Conservation (phyloP, 35 echinoderm and acorn worm species). For the Apostichopus californicus region DNA sequence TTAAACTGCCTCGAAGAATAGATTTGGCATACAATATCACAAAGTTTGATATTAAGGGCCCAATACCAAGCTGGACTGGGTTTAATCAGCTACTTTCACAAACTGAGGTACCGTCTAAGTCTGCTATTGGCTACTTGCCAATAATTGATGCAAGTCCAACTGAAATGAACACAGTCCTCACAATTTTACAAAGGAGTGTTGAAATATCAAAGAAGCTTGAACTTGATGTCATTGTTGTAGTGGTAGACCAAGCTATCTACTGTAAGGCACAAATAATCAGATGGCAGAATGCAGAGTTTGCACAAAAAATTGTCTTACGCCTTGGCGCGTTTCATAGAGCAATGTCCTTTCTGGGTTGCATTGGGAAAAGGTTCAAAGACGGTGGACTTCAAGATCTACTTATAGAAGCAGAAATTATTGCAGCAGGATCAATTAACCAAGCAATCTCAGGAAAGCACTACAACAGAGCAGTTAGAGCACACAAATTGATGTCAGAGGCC, state of each 20-base stretch:
- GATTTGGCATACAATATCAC: slow-evolving; percentile 29
- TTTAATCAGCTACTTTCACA: slow-evolving; percentile 52
- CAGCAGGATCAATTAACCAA: slow-evolving; percentile 65
- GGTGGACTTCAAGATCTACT: slow-evolving; percentile 70
- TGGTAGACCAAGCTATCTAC: slow-evolving; percentile 78
- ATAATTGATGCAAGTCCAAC: slow-evolving; percentile 73
- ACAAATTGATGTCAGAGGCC: slow-evolving; percentile 74
- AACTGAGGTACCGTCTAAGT: slow-evolving; percentile 20
- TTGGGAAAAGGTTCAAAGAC: slow-evolving; percentile 76
- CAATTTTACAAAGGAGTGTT: slow-evolving; percentile 55
- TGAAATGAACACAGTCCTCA: slow-evolving; percentile 70
- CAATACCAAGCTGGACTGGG: slow-evolving; percentile 62
- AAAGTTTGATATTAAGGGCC: slow-evolving; percentile 21
- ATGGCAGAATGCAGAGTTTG: slow-evolving; percentile 58
- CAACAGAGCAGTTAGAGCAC: slow-evolving; percentile 57
- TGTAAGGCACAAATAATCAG: slow-evolving; percentile 66
- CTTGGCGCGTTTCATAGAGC: slow-evolving; percentile 76
- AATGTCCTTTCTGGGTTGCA: slow-evolving; percentile 54
- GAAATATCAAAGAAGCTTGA: slow-evolving; percentile 52
- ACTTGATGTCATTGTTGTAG: slow-evolving; percentile 40
- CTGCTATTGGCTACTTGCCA: slow-evolving; percentile 63
- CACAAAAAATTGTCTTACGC: slow-evolving; percentile 49
- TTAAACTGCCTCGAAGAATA: background rate
- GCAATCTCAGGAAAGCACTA: slow-evolving; percentile 66
- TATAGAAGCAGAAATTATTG: slow-evolving; percentile 62